phyloP scores from a whole-genome alignment of 2,888 invertebrate genomes.

The Ariolimax columbianus region DNA sequence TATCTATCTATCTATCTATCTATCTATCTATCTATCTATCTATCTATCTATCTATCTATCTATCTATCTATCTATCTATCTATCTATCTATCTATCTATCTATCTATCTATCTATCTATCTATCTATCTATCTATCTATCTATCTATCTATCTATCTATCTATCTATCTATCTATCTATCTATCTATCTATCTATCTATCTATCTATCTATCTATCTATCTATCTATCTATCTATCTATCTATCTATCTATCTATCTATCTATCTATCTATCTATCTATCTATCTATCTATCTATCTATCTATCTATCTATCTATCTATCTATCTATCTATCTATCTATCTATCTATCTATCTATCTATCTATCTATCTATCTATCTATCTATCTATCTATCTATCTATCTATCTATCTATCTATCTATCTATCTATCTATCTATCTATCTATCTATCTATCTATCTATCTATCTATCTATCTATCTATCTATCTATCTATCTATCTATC shows the following conservation, averaged over 20 bases:
- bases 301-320: neutral
- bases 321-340: neutral
- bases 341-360: neutral
- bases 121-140: conserved; percentile 15
- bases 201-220: neutral
- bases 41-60: conserved; percentile 28
- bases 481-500: too few relatives aligned
- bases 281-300: neutral
- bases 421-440: too few relatives aligned
- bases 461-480: too few relatives aligned
- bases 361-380: too few relatives aligned
- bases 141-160: neutral
- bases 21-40: too few relatives aligned
- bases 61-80: conserved; percentile 8
- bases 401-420: too few relatives aligned
- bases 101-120: conserved; percentile 8
- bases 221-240: neutral
- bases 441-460: too few relatives aligned
- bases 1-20: too few relatives aligned
- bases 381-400: too few relatives aligned
- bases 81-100: conserved; percentile 6
- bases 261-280: neutral
- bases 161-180: neutral
- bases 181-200: neutral
- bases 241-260: neutral